phyloP scores from a whole-genome alignment of 2,888 invertebrate genomes.

The Dioctria rufipes region DNA sequence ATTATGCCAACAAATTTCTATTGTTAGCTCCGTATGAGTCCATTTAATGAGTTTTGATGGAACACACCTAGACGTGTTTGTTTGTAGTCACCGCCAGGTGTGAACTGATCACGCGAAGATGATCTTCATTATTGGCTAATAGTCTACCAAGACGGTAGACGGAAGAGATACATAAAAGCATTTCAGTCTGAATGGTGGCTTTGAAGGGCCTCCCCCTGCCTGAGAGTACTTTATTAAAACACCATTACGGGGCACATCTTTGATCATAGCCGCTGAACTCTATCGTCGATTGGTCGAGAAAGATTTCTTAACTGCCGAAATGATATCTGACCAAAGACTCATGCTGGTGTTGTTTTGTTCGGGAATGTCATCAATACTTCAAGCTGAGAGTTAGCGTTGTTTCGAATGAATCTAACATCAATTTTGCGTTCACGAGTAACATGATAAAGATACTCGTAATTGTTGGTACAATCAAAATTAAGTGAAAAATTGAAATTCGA shows the following conservation, averaged over 20 bases:
- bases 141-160: slow-evolving; percentile 28
- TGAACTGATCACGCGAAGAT: slow-evolving; percentile 49
- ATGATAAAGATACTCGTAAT: slow-evolving; percentile 27
- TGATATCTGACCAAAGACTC: slow-evolving; percentile 34
- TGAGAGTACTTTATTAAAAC: slow-evolving; percentile 43
- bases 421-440: slow-evolving; percentile 25
- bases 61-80: slow-evolving; percentile 48
- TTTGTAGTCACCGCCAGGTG: slow-evolving; percentile 53
- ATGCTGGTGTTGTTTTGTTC: slow-evolving; percentile 20
- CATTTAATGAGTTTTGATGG: slow-evolving; percentile 54
- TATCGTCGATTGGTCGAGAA: slow-evolving; percentile 39
- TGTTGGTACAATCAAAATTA: slow-evolving; percentile 47
- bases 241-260: slow-evolving; percentile 37
- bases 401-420: slow-evolving; percentile 5
- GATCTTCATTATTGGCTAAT: slow-evolving; percentile 53
- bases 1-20: slow-evolving; percentile 50
- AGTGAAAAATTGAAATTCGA: slow-evolving; percentile 55
- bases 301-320: slow-evolving; percentile 34
- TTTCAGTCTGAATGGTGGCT: slow-evolving; percentile 14
- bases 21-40: slow-evolving; percentile 53
- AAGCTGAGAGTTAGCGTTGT: background rate
- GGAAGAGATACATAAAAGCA: background rate
- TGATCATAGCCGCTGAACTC: slow-evolving; percentile 45
- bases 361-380: slow-evolving; percentile 35
- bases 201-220: slow-evolving; percentile 12